phyloP scores from a whole-genome alignment of 64 coral and sea anemone genomes.

The Actinia tenebrosa region DNA sequence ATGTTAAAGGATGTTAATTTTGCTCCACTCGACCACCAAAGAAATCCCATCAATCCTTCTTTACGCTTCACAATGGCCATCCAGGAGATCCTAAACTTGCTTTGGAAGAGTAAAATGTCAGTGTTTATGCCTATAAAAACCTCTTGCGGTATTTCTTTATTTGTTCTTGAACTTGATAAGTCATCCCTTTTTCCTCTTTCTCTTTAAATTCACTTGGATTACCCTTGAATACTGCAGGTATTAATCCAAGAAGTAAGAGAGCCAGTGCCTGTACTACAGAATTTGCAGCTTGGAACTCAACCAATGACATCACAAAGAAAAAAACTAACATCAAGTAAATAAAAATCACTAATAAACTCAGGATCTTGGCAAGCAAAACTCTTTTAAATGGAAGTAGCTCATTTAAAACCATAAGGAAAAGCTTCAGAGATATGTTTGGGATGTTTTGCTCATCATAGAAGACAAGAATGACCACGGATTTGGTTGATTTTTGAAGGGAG shows the following conservation, averaged over 20 bases:
- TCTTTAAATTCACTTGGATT: slow-evolving; percentile 25
- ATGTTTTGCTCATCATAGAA: slow-evolving; percentile 56
- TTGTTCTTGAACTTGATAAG: slow-evolving; percentile 56
- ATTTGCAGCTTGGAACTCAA: slow-evolving; percentile 47
- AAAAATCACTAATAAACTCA: slow-evolving; percentile 53
- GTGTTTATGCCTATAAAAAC: too few relatives aligned
- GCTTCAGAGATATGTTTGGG: slow-evolving; percentile 65
- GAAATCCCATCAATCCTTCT: too few relatives aligned
- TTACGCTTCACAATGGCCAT: too few relatives aligned
- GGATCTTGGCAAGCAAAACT: slow-evolving; percentile 58
- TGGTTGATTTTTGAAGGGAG: slow-evolving; percentile 41
- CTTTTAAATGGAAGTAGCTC: slow-evolving; percentile 76
- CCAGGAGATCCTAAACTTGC: too few relatives aligned
- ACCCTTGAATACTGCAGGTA: slow-evolving; percentile 46
- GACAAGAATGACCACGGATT: slow-evolving; percentile 39
- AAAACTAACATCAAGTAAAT: slow-evolving; percentile 71
- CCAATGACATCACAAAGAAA: slow-evolving; percentile 73
- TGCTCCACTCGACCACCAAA: too few relatives aligned
- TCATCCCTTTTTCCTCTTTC: slow-evolving; percentile 59
- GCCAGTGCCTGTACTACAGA: slow-evolving; percentile 46
- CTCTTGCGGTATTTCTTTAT: slow-evolving; percentile 69
- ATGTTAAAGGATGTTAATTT: too few relatives aligned
- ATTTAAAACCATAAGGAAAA: slow-evolving; percentile 58
- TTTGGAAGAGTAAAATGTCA: too few relatives aligned
- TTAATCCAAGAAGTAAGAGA: slow-evolving; percentile 59